phyloP scores from a whole-genome alignment of 2,113 vertebrate genomes.

The Corvus hawaiiensis region DNA sequence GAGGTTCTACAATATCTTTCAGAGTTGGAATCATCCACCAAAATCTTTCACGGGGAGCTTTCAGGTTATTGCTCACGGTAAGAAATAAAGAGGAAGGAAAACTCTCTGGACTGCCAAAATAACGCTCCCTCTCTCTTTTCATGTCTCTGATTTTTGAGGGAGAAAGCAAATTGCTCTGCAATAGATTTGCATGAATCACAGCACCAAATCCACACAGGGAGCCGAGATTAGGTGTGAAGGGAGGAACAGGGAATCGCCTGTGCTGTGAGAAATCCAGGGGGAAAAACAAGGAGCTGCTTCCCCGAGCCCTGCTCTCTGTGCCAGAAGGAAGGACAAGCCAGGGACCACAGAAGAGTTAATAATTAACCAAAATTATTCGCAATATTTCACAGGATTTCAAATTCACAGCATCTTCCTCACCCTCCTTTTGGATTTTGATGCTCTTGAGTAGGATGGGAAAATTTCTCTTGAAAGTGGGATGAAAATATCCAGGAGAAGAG shows the following conservation, averaged over 20 bases:
- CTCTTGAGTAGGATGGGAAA: not conserved
- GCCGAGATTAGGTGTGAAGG: not conserved
- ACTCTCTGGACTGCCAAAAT: not conserved
- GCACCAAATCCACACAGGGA: accelerated
- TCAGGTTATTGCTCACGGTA: not conserved
- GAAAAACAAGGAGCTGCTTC: not conserved
- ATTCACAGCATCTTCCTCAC: not conserved
- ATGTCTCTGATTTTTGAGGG: not conserved
- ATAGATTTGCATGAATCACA: not conserved
- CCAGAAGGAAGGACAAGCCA: not conserved
- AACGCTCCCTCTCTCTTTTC: not conserved
- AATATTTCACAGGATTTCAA: accelerated
- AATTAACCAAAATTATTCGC: not conserved
- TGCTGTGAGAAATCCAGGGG: accelerated
- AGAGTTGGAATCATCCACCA: not conserved
- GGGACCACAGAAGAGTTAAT: not conserved
- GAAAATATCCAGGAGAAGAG: not conserved
- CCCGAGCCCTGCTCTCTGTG: not conserved
- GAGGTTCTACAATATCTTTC: not conserved
- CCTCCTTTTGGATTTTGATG: not conserved
- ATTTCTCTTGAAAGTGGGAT: not conserved
- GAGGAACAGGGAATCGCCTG: not conserved
- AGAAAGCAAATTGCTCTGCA: not conserved
- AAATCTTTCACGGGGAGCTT: not conserved
- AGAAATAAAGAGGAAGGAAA: not conserved